These are phyloP conservation scores for Ptychobarbus kaznakovi DNA, from an alignment of 2,797 vertebrate genomes.

Conservation along the genomic window DNA sequence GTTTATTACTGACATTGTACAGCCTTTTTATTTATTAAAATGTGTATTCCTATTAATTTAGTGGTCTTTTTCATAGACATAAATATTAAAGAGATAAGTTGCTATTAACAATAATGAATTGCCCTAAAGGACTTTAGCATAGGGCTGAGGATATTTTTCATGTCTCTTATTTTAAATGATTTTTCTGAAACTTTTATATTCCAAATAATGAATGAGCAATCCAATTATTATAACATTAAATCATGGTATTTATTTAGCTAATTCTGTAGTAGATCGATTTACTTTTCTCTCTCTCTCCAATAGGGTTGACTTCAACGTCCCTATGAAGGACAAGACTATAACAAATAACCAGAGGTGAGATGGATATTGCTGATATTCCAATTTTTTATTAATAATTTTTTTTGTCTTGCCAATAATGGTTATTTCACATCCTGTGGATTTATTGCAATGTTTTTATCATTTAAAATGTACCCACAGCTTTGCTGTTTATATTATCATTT, in stretches of 20 bases:
- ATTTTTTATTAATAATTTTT: not conserved
- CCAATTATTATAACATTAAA: not conserved
- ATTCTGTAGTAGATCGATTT: not conserved
- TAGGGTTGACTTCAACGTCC: constrained; percentile 98
- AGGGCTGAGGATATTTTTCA: not conserved
- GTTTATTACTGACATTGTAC: not conserved
- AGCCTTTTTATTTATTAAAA: not conserved
- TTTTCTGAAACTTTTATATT: not conserved
- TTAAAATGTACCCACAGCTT: not conserved
- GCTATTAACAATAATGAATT: not conserved
- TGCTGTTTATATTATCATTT: not conserved
- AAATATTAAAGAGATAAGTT: not conserved
- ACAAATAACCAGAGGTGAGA: constrained; percentile 98
- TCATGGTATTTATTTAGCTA: not conserved
- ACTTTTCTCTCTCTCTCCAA: constrained; percentile 47
- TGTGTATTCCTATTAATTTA: not conserved
- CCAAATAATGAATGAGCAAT: not conserved
- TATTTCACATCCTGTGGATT: not conserved
- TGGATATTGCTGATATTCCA: not conserved
- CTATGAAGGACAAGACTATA: constrained; percentile 98
- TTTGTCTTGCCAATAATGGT: not conserved
- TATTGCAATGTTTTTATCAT: not conserved
- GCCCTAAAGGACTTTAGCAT: not conserved
- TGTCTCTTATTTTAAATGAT: not conserved
- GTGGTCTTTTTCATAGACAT: not conserved